These are phyloP conservation scores for Lamprotornis superbus DNA, from an alignment of 2,113 vertebrate genomes.

Conservation along the genomic window DNA sequence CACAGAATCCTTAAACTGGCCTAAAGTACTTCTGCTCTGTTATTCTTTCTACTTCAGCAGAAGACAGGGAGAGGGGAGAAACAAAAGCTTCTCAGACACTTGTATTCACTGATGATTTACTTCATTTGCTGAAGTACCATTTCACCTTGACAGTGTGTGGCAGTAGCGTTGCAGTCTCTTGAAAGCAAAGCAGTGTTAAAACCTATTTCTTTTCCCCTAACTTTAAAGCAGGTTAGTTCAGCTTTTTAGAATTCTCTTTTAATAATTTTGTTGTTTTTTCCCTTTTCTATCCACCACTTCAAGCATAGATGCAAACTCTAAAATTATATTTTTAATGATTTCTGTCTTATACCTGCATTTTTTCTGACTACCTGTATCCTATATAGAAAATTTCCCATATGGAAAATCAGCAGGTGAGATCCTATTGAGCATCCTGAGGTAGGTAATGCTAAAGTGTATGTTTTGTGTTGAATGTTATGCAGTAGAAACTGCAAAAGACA, in stretches of 20 bases:
- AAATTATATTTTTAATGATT: background rate
- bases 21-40: background rate
- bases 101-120: background rate
- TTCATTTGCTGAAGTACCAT: background rate
- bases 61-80: fast-evolving
- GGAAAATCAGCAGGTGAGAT: background rate
- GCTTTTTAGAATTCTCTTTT: background rate
- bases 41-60: background rate
- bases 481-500: background rate
- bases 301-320: background rate
- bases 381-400: background rate
- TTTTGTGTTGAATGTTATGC: background rate
- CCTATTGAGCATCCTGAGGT: background rate
- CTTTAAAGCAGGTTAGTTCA: background rate
- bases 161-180: background rate
- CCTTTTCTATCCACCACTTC: background rate
- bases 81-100: background rate
- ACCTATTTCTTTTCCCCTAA: background rate
- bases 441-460: background rate
- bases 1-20: background rate
- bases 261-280: background rate
- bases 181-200: background rate
- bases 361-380: background rate
- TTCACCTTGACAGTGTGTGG: background rate
- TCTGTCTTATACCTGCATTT: background rate